Evolutionary conservation across 2,888 invertebrate genomes (phyloP).

Genomic region (Cephus nigrinus): DNA sequence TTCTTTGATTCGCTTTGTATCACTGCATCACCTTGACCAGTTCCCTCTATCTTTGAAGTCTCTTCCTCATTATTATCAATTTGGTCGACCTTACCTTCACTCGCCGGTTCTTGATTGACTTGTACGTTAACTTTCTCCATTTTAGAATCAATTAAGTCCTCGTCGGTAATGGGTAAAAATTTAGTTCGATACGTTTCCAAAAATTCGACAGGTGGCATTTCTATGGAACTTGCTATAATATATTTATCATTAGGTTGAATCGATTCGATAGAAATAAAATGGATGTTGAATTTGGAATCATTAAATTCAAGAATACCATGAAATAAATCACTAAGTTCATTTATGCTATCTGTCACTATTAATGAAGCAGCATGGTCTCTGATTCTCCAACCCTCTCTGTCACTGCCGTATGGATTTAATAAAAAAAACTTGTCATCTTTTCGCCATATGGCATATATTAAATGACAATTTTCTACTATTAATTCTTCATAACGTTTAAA

Average conservation of each 20-base stretch:
- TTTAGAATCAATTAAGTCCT: conserved; percentile 39
- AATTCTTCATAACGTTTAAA: conserved; percentile 47
- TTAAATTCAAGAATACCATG: conserved; percentile 54
- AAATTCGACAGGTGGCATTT: conserved; percentile 26
- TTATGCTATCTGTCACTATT: conserved; percentile 43
- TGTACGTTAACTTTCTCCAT: background rate
- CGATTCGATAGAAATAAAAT: conserved; percentile 45
- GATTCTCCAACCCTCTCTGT: conserved; percentile 51
- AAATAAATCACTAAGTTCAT: conserved; percentile 47
- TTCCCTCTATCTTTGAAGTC: conserved; percentile 15
- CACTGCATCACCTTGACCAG: conserved; percentile 13
- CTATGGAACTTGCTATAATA: conserved; percentile 19
- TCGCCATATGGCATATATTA: conserved; percentile 55
- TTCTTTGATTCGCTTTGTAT: conserved; percentile 20
- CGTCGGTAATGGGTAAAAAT: conserved; percentile 55
- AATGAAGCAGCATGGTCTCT: conserved; percentile 45
- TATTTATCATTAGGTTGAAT: conserved; percentile 45
- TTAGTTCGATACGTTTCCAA: conserved; percentile 42
- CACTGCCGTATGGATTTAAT: conserved; percentile 59
- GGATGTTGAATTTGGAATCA: conserved; percentile 45
- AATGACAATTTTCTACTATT: conserved; percentile 52
- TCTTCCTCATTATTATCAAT: conserved; percentile 20
- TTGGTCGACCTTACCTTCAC: background rate
- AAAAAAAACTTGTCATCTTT: conserved; percentile 41
- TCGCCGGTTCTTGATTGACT: background rate